Evolutionary conservation across 2,113 vertebrate genomes (phyloP).

Genomic region (Perccottus glenii): DNA sequence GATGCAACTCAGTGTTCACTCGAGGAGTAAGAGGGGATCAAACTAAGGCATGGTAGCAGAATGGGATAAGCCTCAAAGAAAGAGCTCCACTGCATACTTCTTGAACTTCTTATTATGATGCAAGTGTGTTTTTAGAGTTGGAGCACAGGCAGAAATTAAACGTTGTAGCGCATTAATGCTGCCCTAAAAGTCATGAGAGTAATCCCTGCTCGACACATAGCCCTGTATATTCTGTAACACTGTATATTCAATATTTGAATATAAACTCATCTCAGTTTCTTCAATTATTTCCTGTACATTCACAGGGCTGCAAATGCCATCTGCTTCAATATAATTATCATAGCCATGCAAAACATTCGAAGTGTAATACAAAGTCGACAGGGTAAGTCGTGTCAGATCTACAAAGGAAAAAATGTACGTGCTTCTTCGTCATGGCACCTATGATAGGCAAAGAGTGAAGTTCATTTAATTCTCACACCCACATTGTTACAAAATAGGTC

Average conservation of each 20-base stretch:
- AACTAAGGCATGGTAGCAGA: not conserved
- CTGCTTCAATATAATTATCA: not conserved
- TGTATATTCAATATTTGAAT: constrained; percentile 33
- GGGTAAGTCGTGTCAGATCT: constrained; percentile 1
- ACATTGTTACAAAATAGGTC: constrained; percentile 18
- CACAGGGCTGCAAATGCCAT: not conserved
- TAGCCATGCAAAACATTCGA: not conserved
- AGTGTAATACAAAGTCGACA: not conserved
- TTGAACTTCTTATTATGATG: not conserved
- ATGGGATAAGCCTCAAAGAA: not conserved
- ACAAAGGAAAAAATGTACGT: not conserved
- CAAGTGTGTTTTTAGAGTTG: constrained; percentile 26
- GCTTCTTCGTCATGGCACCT: constrained; percentile 6
- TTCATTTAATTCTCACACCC: constrained; percentile 35
- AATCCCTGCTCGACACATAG: constrained; percentile 69
- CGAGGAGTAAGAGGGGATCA: constrained; percentile 22
- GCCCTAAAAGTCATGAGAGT: constrained; percentile 75
- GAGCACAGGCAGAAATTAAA: constrained; percentile 68
- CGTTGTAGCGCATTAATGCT: constrained; percentile 58
- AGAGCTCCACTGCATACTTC: not conserved
- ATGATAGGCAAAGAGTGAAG: not conserved
- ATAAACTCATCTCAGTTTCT: constrained; percentile 15
- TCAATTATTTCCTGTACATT: constrained; percentile 37
- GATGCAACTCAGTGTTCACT: constrained; percentile 38
- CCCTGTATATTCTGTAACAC: constrained; percentile 51